These are phyloP conservation scores for Laterallus jamaicensis DNA, from an alignment of 2,113 vertebrate genomes.

Conservation along the genomic window DNA sequence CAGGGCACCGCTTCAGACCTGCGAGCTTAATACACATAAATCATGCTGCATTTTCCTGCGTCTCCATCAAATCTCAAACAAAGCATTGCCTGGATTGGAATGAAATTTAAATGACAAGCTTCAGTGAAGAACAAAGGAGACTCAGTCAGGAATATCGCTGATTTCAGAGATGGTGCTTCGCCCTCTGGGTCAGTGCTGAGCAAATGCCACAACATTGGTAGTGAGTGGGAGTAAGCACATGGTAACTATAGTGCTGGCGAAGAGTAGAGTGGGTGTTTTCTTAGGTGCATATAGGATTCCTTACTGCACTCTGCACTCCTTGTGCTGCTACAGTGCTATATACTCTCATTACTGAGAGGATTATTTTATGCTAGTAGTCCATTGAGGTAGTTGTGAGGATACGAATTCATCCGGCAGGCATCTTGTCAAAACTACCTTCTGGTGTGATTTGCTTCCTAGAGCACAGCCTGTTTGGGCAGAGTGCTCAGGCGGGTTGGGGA, in stretches of 20 bases:
- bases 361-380: background rate
- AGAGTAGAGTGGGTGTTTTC: background rate
- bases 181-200: background rate
- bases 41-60: background rate
- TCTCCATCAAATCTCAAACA: background rate
- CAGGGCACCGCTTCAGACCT: background rate
- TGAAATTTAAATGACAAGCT: background rate
- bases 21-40: background rate
- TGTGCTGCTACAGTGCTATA: background rate
- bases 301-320: background rate
- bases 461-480: background rate
- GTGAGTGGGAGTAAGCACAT: background rate
- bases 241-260: background rate
- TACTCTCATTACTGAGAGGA: background rate
- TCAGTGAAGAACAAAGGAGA: background rate
- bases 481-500: background rate
- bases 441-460: background rate
- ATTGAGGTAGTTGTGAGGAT: background rate
- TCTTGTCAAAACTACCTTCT: background rate
- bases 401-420: background rate
- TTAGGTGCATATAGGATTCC: background rate
- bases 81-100: background rate
- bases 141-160: rapidly evolving
- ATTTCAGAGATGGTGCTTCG: background rate
- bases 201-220: background rate